phyloP scores from a whole-genome alignment of 2,113 vertebrate species.

The Glareola pratincola region DNA sequence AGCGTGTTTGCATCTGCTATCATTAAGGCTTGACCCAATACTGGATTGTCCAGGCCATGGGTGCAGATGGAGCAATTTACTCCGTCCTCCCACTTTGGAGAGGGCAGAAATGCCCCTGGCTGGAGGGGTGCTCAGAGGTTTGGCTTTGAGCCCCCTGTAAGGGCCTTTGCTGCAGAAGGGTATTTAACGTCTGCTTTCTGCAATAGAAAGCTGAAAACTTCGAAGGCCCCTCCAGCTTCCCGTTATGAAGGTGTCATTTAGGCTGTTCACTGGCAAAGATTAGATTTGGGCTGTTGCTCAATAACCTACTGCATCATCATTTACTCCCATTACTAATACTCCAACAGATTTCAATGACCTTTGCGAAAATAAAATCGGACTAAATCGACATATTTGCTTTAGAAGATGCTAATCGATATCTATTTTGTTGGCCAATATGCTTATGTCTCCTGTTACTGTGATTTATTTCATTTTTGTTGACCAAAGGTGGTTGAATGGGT shows the following conservation, averaged over 20 bases:
- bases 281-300: not conserved
- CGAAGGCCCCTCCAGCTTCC: not conserved
- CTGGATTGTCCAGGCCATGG: not conserved
- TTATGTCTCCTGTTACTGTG: slow-evolving; percentile 53
- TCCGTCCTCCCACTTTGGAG: not conserved
- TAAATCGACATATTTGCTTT: slow-evolving; percentile 33
- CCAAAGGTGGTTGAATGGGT: slow-evolving; percentile 37
- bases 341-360: slow-evolving; percentile 30
- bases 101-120: not conserved
- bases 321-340: not conserved
- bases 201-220: not conserved
- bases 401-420: slow-evolving; percentile 65
- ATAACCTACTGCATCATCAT: slow-evolving; percentile 36
- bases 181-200: not conserved
- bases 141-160: not conserved
- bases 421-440: slow-evolving; percentile 51
- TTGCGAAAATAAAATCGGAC: slow-evolving; percentile 11
- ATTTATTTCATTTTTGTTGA: slow-evolving; percentile 64
- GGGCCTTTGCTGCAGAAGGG: not conserved
- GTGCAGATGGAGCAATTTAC: not conserved
- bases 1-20: not conserved
- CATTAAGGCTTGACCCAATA: not conserved
- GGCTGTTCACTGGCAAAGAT: slow-evolving; percentile 2
- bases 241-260: not conserved
- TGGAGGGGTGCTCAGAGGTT: not conserved